Conservation (phyloP, 1,140 invertebrate genomes). For the Pemphigus obesinymphae region DNA sequence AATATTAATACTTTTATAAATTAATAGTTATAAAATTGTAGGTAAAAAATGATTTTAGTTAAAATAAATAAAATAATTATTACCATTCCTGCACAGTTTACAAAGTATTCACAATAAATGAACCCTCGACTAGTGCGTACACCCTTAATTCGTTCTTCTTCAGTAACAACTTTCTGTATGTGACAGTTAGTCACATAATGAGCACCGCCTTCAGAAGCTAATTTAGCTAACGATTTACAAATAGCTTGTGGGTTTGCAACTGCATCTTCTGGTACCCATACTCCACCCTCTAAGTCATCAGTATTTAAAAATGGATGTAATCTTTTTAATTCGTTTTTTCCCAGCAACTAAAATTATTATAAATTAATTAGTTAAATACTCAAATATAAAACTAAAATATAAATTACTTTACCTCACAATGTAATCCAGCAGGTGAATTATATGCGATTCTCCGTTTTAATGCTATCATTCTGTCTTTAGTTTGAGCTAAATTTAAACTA, state of each 20-base stretch:
- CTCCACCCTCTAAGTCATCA: constrained; percentile 65
- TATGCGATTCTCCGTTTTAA: constrained; percentile 60
- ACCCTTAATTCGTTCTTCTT: constrained; percentile 57
- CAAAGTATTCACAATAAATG: constrained; percentile 66
- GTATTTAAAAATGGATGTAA: constrained; percentile 61
- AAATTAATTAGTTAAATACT: not conserved
- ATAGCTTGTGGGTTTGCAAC: constrained; percentile 62
- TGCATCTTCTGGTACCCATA: constrained; percentile 72
- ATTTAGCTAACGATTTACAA: constrained; percentile 57
- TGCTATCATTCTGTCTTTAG: constrained; percentile 64
- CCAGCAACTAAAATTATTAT: constrained; percentile 48
- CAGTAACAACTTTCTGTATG: constrained; percentile 58
- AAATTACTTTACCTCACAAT: constrained; percentile 53
- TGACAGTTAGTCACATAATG: constrained; percentile 60
- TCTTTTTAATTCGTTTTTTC: constrained; percentile 52
- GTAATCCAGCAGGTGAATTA: constrained; percentile 53
- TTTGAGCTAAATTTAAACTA: constrained; percentile 67
- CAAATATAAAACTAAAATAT: not conserved
- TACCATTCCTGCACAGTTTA: constrained; percentile 71
- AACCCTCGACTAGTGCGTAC: constrained; percentile 60
- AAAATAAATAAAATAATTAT: constrained; percentile 40
- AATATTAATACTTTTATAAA: too few relatives aligned
- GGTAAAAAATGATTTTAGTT: not conserved
- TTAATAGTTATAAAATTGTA: not conserved
- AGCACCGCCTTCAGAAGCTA: constrained; percentile 59